Base-by-base conservation (phyloP, 1,140 invertebrate species). In the Heliconius himera region DNA sequence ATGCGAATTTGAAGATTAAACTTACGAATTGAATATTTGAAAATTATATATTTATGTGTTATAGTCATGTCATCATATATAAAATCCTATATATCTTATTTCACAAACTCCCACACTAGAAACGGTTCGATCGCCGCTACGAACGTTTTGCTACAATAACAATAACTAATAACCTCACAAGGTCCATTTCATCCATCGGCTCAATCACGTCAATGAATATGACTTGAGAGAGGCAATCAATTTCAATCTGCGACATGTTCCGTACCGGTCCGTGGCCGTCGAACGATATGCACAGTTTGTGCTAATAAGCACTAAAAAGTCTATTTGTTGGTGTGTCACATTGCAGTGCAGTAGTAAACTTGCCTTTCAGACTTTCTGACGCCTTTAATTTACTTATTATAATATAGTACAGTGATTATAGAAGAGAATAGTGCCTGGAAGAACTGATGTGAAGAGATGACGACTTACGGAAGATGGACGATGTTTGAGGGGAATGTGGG, bases 271-370 rank as follows among this genome's bases (percentile, higher is more conserved):
- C 49, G 81, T 79, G 82, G 71, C 54, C 80, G 81, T 85, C 83
- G 85, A 89, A 82, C 88, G 89, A 89, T 94, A 93, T 89, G 93
- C 91, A 89, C 89, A 93, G 87, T 91, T 90, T 88, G 85, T 87
- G 91, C 91, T 94, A 93, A 94, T 93, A 93, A 91, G 90, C 91
- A 89, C 90, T 93, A 94, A 94, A 93, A 85, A 89, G 86, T 89
- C 84, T 87, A 84, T 88, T 88, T 88, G 83, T 81, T 75, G 85
- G 88, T 56, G 73, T 73, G 79, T 83, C 77, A 79, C 78, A 82
- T 89, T 85, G 83, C 87, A 85, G 83, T 85, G 82, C 87, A 86
- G 83, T 85, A 72, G 84, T 83, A 82, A 87, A 85, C 82, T 83
- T 83, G 87, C 87, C 36, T 78, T 81, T 82, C 84, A 78, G 73